Evolutionary conservation across 1,140 invertebrate genomes (phyloP).

Genomic region (Contarinia nasturtii): DNA sequence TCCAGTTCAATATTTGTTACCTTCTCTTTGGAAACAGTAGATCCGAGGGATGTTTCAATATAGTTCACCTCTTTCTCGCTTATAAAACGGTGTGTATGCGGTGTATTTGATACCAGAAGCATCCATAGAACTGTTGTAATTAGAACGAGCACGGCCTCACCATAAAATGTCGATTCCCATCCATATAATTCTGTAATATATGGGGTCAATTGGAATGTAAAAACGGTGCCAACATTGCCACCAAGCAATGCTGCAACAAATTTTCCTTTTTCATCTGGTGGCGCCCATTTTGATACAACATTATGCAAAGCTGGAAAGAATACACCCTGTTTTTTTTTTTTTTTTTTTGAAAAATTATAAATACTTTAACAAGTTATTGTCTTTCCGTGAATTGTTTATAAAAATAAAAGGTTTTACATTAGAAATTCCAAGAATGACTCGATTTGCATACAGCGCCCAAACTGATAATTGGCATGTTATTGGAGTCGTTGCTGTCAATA

Average conservation of each 20-base stretch:
- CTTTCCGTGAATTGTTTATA: too few species aligned
- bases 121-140: slow-evolving; percentile 43
- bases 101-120: slow-evolving; percentile 44
- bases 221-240: slow-evolving; percentile 46
- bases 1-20: too few species aligned
- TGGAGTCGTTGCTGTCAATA: slow-evolving; percentile 44
- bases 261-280: slow-evolving; percentile 45
- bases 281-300: slow-evolving; percentile 44
- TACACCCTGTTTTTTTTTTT: slow-evolving; percentile 29
- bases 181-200: slow-evolving; percentile 39
- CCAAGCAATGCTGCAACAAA: slow-evolving; percentile 46
- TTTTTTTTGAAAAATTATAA: too few species aligned
- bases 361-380: too few species aligned
- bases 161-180: slow-evolving; percentile 55
- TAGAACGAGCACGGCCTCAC: slow-evolving; percentile 40
- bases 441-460: slow-evolving; percentile 29
- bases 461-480: slow-evolving; percentile 34
- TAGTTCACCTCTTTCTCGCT: slow-evolving; percentile 52
- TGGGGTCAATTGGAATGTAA: slow-evolving; percentile 46
- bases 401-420: slow-evolving; percentile 31
- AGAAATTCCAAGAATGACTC: slow-evolving; percentile 39
- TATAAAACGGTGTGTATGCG: slow-evolving; percentile 54
- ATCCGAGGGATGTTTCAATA: slow-evolving; percentile 42
- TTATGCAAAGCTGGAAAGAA: slow-evolving; percentile 43
- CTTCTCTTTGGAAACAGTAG: slow-evolving; percentile 22